A percentile compares a stretch with the other conserved stretches of the same genome.
Evolutionary conservation across 2,888 invertebrate species (phyloP).

Genomic region (Brachyptera putata): DNA sequence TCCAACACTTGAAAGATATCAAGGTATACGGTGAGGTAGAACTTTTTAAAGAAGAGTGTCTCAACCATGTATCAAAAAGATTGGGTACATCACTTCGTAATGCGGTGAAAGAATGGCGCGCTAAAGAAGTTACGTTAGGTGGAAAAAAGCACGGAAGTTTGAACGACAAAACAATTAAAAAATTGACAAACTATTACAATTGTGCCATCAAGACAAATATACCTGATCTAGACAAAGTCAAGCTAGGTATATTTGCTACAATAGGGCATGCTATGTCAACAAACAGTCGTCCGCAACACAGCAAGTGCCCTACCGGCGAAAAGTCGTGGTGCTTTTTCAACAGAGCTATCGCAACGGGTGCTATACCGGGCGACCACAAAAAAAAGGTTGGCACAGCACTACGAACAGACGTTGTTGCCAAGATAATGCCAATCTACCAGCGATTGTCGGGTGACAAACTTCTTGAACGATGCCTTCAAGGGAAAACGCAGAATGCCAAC

Average conservation of each 20-base stretch:
- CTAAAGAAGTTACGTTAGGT: constrained; percentile 21
- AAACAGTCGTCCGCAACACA: constrained; percentile 34
- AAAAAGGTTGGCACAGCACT: constrained; percentile 11
- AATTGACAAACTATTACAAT: constrained; percentile 30
- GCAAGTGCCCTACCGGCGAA: constrained; percentile 31
- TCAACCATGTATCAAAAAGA: constrained; percentile 26
- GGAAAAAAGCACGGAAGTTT: constrained; percentile 17
- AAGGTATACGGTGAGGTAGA: not conserved
- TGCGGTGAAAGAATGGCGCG: constrained; percentile 4
- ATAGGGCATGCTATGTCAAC: constrained; percentile 35
- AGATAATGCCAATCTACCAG: constrained; percentile 29
- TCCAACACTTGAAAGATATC: constrained; percentile 10
- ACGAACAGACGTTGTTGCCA: constrained; percentile 9
- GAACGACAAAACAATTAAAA: constrained; percentile 20
- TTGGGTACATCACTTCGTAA: constrained; percentile 21
- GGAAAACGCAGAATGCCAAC: constrained; percentile 28
- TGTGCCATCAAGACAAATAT: constrained; percentile 31
- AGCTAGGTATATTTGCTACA: constrained; percentile 34
- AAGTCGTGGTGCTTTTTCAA: constrained; percentile 34
- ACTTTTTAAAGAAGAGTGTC: constrained; percentile 27
- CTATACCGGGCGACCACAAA: constrained; percentile 20
- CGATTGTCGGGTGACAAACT: constrained; percentile 20
- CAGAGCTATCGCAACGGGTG: constrained; percentile 23
- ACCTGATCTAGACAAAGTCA: constrained; percentile 30
- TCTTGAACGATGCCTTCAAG: constrained; percentile 19